A percentile compares a stretch with the other conserved stretches of the same genome.
phyloP scores from a whole-genome alignment of 2,888 invertebrate species.

The Erannis defoliaria region DNA sequence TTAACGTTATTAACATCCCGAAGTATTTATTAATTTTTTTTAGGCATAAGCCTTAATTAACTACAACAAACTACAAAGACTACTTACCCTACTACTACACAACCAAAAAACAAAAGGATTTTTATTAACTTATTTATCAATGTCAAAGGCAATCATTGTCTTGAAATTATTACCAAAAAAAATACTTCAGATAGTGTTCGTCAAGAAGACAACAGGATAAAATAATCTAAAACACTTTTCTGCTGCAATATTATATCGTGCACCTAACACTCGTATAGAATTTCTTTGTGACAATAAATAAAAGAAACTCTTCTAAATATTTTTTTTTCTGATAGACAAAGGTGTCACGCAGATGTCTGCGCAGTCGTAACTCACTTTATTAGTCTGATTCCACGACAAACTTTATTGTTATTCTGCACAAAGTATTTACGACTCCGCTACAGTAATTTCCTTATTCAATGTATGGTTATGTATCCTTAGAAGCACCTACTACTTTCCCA shows the following conservation, averaged over 20 bases:
- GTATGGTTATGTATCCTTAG: not conserved
- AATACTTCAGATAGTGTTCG: too few species aligned
- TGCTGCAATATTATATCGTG: constrained; percentile 48
- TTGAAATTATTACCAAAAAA: too few species aligned
- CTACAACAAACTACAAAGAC: too few species aligned
- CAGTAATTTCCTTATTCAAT: constrained; percentile 28
- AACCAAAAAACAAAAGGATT: too few species aligned
- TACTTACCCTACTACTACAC: too few species aligned
- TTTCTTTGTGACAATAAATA: constrained; percentile 40
- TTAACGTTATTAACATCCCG: too few species aligned
- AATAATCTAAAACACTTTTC: constrained; percentile 44
- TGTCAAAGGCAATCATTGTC: too few species aligned
- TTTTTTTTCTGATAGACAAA: constrained; percentile 37
- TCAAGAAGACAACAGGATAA: too few species aligned
- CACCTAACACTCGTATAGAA: constrained; percentile 42
- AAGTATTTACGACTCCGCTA: constrained; percentile 41
- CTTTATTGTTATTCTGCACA: constrained; percentile 54
- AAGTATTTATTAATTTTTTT: too few species aligned
- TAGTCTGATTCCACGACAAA: constrained; percentile 46
- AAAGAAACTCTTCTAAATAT: constrained; percentile 32
- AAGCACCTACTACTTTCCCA: constrained; percentile 34
- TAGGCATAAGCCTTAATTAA: too few species aligned
- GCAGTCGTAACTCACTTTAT: constrained; percentile 50
- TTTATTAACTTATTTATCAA: too few species aligned
- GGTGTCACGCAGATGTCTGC: constrained; percentile 44